Evolutionary conservation across 2,888 invertebrate species (phyloP), one percentile per base, ranked within the genome.

Genomic region (Neelides folsomi): DNA sequence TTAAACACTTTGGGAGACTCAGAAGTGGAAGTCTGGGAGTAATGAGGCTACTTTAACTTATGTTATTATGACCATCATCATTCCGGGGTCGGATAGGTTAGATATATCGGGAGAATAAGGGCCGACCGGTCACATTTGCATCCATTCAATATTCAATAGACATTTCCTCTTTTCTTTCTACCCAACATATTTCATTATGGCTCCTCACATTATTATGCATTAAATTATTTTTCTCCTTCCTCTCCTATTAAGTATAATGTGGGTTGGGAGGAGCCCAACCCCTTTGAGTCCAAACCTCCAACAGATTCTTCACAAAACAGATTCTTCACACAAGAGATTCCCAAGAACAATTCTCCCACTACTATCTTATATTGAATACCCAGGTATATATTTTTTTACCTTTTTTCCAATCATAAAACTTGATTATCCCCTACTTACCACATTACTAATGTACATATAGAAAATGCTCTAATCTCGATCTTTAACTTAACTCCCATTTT

Each of bases 61-160:
- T 27, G 27, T 27, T 27, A 27, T 27, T 27, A 27, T 27, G 7
- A 27, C 27, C 27, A 27, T 27, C 27, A 27, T 27, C 27, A 27
- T 27, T 27, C 27, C 27, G 27, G n/a, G 7, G 4, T 27, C 27
- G 3, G 27, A 27, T 27, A 27, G 27, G 27, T 27, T 4, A n/a
- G n/a, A 16, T 40, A 18, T 27, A n/a, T 19, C 7, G 39, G 13
- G 15, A 36, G 7, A 7, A 27, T 16, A 36, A 34, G 37, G 8
- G 36, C 18, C 8, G 44, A 54, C 46, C 39, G 41, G 47, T 37
- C 52, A n/a, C 53, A 61, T 61, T 61, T 61, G 59, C 59, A 61
- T 61, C 59, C 59, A 57, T 53, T 59, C 55, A 54, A 59, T 59
- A 59, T 61, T 54, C 61, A 55, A 56, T 59, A 54, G 57, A 53